Conservation (phyloP, 2,797 vertebrate species). For the Tapirus indicus region DNA sequence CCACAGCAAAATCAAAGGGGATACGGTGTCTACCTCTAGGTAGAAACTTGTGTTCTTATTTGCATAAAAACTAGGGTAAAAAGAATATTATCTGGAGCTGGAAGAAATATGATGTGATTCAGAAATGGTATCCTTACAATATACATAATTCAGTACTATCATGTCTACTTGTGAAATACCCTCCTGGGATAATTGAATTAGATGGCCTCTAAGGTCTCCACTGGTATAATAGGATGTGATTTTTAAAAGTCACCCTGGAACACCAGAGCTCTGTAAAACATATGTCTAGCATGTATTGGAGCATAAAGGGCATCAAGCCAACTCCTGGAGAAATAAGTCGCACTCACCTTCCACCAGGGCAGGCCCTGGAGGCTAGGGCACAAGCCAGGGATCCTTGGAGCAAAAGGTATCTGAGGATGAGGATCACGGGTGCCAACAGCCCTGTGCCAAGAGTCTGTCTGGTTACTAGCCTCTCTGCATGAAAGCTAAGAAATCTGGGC, state of each 20-base stretch:
- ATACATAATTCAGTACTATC: not conserved
- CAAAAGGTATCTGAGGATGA: not conserved
- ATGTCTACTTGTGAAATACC: not conserved
- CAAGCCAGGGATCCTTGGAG: not conserved
- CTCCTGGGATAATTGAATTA: not conserved
- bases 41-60: not conserved
- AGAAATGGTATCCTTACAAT: not conserved
- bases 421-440: not conserved
- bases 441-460: not conserved
- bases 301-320: not conserved
- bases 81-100: not conserved
- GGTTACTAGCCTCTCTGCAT: not conserved
- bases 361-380: not conserved
- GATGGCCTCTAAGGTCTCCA: not conserved
- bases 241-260: not conserved
- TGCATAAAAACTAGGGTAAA: constrained; percentile 18
- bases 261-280: not conserved
- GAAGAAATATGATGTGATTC: constrained; percentile 32
- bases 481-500: not conserved
- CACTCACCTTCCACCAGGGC: not conserved
- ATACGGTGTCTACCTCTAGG: not conserved
- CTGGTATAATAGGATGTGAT: not conserved
- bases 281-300: not conserved
- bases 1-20: not conserved
- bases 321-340: not conserved